A percentile compares a stretch with the other conserved stretches of the same genome.
These are phyloP conservation scores for Hydrolagus affinis DNA, from an alignment of 2,113 vertebrate species.

Conservation along the genomic window DNA sequence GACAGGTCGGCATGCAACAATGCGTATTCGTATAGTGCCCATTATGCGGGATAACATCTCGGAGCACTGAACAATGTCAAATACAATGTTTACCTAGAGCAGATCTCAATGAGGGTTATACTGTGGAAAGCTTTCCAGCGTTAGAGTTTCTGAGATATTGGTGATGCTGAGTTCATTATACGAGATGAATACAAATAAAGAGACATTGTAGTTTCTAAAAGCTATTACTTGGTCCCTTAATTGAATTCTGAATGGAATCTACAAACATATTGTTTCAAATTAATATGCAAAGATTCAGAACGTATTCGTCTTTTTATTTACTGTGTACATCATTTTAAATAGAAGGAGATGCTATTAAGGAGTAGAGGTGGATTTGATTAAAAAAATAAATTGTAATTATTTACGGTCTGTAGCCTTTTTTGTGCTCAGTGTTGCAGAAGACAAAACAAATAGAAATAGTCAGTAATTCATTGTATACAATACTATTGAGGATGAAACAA, in stretches of 20 bases:
- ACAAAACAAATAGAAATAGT: neutral
- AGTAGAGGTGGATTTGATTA: neutral
- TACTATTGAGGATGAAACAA: neutral
- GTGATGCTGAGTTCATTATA: no score
- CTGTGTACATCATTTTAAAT: neutral
- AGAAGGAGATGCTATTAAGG: neutral
- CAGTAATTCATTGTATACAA: slow-evolving; percentile 2
- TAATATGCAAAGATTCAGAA: neutral
- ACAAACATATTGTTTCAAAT: neutral
- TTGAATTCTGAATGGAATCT: neutral
- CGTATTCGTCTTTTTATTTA: neutral
- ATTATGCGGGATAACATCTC: no score
- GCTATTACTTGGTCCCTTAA: neutral
- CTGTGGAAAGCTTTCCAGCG: no score
- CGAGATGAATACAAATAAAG: no score
- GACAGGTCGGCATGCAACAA: no score
- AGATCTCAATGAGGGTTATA: no score
- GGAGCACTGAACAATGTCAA: no score
- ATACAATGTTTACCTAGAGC: no score
- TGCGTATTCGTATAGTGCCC: no score
- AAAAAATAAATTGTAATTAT: slow-evolving; percentile 11
- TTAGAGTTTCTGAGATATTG: no score
- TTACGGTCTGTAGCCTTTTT: neutral
- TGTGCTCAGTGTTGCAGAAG: neutral
- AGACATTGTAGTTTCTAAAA: neutral